Conservation (phyloP, 2,113 vertebrate species). For the Bos indicus region DNA sequence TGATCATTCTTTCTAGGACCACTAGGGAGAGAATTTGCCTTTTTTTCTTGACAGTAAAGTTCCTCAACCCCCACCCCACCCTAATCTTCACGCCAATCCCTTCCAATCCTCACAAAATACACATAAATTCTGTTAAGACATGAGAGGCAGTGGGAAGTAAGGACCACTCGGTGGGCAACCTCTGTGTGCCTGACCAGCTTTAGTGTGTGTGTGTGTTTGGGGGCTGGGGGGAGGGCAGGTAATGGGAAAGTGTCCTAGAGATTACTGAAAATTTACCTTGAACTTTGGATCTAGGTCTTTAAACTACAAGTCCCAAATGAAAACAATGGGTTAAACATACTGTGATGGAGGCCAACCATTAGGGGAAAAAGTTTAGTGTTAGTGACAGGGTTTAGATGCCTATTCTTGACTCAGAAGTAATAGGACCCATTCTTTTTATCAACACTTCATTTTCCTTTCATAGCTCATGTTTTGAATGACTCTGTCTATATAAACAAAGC, state of each 20-base stretch:
- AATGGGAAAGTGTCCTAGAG: background rate
- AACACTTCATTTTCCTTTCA: conserved; percentile 39
- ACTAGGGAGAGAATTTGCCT: background rate
- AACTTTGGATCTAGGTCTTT: background rate
- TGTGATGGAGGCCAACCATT: background rate
- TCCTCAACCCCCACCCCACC: background rate
- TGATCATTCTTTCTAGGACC: background rate
- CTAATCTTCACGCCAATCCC: background rate
- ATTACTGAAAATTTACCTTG: background rate
- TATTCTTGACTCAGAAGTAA: conserved; percentile 13
- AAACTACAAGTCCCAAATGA: background rate
- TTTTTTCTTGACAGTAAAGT: conserved; percentile 11
- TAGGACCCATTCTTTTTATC: background rate
- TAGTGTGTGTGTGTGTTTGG: background rate
- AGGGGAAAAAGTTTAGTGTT: background rate
- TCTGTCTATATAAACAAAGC: conserved; percentile 41
- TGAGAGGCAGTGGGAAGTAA: background rate
- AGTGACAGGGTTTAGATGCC: background rate
- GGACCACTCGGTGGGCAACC: background rate
- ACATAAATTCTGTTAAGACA: background rate
- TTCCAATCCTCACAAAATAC: conserved; percentile 5
- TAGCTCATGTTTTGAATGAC: background rate
- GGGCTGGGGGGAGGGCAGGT: background rate
- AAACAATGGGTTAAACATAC: background rate
- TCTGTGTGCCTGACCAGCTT: background rate